These are phyloP conservation scores for Argyresthia goedartella DNA, from an alignment of 2,888 invertebrate species.

Conservation along the genomic window DNA sequence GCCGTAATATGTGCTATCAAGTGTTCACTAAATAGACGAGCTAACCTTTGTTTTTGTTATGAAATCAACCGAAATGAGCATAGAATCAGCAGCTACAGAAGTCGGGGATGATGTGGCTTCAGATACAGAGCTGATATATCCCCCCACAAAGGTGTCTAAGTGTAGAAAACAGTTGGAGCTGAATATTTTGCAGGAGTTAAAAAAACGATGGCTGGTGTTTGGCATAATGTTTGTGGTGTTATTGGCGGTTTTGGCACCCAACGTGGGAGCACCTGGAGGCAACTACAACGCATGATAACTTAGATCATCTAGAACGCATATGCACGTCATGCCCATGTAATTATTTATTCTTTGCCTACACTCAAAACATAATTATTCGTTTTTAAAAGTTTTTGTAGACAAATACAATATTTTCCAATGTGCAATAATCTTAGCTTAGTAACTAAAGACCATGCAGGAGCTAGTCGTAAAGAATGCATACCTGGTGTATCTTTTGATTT, in stretches of 20 bases:
- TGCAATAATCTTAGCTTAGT: background rate
- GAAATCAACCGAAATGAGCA: background rate
- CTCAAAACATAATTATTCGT: background rate
- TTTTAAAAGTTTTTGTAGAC: background rate
- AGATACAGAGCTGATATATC: conserved; percentile 16
- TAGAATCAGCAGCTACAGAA: conserved; percentile 4
- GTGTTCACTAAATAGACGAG: background rate
- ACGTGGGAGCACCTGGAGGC: conserved; percentile 52
- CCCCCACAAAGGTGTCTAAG: conserved; percentile 15
- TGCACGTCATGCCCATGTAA: conserved; percentile 51
- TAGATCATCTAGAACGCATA: conserved; percentile 53
- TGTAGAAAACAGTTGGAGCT: conserved; percentile 11
- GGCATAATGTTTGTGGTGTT: conserved; percentile 38
- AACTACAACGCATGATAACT: conserved; percentile 46
- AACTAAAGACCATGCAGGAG: too few relatives aligned
- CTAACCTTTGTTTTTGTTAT: background rate
- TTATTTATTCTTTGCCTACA: conserved; percentile 12
- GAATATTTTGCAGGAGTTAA: conserved; percentile 35
- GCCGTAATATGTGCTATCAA: conserved; percentile 6
- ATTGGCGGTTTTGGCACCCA: conserved; percentile 40
- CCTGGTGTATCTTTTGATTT: background rate
- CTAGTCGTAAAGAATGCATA: too few relatives aligned
- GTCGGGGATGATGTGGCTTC: conserved; percentile 10
- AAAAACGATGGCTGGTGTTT: conserved; percentile 38
- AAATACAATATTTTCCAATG: background rate